Base-by-base conservation (phyloP, 2,888 invertebrate genomes). In the Spisula solida region DNA sequence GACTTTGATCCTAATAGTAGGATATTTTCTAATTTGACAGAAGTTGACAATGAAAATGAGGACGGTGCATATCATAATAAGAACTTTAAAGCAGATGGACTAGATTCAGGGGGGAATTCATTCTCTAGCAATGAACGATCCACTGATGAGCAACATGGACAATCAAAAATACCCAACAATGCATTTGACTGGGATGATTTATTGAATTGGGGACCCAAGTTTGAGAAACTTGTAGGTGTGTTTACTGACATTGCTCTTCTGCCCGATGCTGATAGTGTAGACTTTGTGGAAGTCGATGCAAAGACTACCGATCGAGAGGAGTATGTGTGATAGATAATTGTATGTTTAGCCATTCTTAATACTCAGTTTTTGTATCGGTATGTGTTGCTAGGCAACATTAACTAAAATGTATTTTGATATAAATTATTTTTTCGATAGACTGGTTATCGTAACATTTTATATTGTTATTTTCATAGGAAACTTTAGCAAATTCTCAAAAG, bases 231-330 rank as follows among this genome's bases (percentile, higher is more conserved):
- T 96, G 98, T 99, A 92, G 99, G 99, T 47, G 99, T 99, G 82
- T 99, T 99, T 96, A 99, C 98, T 97, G 99, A 99, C 97, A 99
- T 99, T 95, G 99, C 99, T 80, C 98, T 99, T 97, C 97, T 99
- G 94, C 99, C 99, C 5, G 99, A 99, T 96, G 94, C 93, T 56
- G 94, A 94, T n/a, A 93, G 90, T 84, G 93, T 93, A 31, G 92
- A 91, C 47, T 88, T 94, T 81, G 88, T 80, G 48, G 93, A 88
- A 55, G 87, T 85, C 51, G 92, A 89, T 82, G 93, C 82, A 85
- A 93, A 93, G 89, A 89, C 85, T 48, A 90, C 89, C 70, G 92
- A 93, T 86, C 86, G 88, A 84, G 95, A 95, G 83, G 95, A 95
- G 89, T 95, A 95, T 93, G 95, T 95, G 82, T 95, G 93, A 95